phyloP scores from a whole-genome alignment of 2,797 vertebrate genomes.

The Avahi laniger region DNA sequence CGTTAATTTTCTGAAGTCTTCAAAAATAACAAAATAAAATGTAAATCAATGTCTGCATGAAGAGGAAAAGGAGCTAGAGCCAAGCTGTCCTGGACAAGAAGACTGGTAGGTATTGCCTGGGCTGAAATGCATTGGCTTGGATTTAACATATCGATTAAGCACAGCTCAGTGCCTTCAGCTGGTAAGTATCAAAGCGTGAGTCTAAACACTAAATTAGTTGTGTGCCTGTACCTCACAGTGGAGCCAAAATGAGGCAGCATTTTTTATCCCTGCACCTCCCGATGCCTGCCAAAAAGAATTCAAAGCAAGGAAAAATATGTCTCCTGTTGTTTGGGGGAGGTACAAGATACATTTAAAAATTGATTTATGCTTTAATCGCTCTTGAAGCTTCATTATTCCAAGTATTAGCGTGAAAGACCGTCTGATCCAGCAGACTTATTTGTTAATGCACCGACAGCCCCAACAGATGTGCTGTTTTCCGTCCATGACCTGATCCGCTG shows the following conservation, averaged over 20 bases:
- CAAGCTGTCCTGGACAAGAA: rapidly evolving
- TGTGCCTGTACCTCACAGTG: neutral
- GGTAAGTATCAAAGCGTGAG: slow-evolving; percentile 31
- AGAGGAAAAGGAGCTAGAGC: neutral
- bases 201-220: slow-evolving; percentile 31
- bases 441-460: slow-evolving; percentile 75
- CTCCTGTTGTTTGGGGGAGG: slow-evolving; percentile 57
- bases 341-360: slow-evolving; percentile 71
- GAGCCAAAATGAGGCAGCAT: neutral
- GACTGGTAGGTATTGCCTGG: neutral
- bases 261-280: neutral
- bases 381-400: slow-evolving; percentile 82
- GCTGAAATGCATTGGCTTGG: neutral
- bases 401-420: slow-evolving; percentile 75
- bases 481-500: slow-evolving; percentile 64
- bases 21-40: neutral
- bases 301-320: slow-evolving; percentile 26
- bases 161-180: slow-evolving; percentile 26
- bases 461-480: slow-evolving; percentile 78
- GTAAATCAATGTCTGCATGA: rapidly evolving
- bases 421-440: slow-evolving; percentile 80
- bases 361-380: slow-evolving; percentile 84
- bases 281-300: slow-evolving; percentile 9
- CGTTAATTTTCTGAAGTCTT: neutral
- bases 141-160: neutral